Evolutionary conservation across 2,113 vertebrate genomes (phyloP).

Genomic region (Tauraco erythrolophus): DNA sequence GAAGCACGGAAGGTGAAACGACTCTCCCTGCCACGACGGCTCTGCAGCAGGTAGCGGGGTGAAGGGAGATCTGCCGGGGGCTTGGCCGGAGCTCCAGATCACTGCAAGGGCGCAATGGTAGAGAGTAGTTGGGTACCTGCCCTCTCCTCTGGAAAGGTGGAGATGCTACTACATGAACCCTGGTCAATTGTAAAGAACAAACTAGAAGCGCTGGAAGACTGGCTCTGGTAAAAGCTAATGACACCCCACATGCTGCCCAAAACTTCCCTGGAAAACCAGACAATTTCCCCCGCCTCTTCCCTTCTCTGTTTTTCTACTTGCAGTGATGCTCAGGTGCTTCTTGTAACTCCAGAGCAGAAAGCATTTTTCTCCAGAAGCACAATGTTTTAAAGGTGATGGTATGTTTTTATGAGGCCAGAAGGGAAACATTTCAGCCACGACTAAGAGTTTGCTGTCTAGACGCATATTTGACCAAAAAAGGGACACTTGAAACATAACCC

Average conservation of each 20-base stretch:
- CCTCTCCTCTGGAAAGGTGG: background rate
- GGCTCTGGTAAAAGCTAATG: background rate
- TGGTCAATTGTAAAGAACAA: background rate
- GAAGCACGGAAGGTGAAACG: background rate
- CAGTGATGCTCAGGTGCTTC: background rate
- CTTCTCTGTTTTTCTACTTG: background rate
- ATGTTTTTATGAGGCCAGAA: constrained; percentile 26
- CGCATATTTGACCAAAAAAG: background rate
- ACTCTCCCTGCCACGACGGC: background rate
- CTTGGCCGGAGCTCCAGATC: background rate
- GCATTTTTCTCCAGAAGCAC: background rate
- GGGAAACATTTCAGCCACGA: background rate
- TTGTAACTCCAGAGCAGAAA: background rate
- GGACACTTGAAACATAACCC: background rate
- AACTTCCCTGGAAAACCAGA: background rate
- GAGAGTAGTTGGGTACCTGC: background rate
- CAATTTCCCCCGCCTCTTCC: too few species aligned
- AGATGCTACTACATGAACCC: background rate
- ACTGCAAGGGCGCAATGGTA: rapidly evolving
- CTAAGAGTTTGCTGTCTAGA: constrained; percentile 19
- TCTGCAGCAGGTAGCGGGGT: background rate
- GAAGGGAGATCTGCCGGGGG: background rate
- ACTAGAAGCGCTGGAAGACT: too few species aligned
- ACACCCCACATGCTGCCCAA: background rate
- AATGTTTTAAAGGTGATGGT: background rate